These are phyloP conservation scores for Taurulus bubalis DNA, from an alignment of 2,113 vertebrate species.

Conservation along the genomic window DNA sequence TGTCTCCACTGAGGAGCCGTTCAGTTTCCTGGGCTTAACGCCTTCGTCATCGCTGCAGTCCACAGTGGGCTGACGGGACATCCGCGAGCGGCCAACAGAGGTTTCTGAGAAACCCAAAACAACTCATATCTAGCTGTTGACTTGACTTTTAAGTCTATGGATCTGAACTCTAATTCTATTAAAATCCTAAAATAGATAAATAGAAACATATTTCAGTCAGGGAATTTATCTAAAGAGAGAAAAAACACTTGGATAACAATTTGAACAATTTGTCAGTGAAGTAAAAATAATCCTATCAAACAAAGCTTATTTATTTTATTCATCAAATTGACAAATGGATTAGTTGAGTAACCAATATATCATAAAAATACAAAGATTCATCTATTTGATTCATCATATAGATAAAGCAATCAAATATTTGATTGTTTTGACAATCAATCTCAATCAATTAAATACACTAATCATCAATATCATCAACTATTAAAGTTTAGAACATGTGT, in stretches of 20 bases:
- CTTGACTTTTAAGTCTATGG: background rate
- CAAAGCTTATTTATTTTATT: background rate
- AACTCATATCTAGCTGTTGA: background rate
- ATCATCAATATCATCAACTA: background rate
- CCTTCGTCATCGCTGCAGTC: conserved; percentile 54
- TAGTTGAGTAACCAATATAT: background rate
- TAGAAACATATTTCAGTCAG: background rate
- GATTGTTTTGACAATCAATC: background rate
- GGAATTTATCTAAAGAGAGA: background rate
- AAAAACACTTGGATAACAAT: background rate
- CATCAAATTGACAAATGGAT: background rate
- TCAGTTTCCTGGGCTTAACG: conserved; percentile 74
- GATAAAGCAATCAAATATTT: conserved; percentile 3
- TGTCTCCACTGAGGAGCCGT: conserved; percentile 73
- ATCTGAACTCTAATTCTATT: background rate
- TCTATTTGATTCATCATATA: background rate
- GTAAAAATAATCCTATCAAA: conserved; percentile 7
- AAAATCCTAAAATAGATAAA: background rate
- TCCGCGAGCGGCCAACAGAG: background rate
- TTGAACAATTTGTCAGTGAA: background rate
- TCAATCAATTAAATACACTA: background rate
- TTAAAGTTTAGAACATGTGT: background rate
- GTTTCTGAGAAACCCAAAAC: conserved; percentile 63
- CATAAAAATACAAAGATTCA: background rate
- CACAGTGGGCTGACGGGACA: conserved; percentile 47